A percentile compares a stretch with the other conserved stretches of the same genome.
These are phyloP conservation scores for Morelia viridis DNA, from an alignment of 2,797 vertebrate species.

Conservation along the genomic window DNA sequence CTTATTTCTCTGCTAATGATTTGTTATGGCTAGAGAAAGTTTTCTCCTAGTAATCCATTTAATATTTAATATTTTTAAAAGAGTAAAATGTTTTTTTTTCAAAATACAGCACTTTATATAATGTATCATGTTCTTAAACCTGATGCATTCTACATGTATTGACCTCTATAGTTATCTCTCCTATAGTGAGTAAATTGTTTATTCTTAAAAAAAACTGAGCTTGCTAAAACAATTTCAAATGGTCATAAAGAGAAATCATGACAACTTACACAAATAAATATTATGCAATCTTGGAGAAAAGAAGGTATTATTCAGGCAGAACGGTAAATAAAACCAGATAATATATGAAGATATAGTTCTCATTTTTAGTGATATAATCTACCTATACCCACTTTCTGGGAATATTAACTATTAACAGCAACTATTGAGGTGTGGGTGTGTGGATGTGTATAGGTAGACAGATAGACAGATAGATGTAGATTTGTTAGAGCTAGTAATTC, in stretches of 20 bases:
- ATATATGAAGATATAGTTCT: neutral
- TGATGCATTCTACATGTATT: neutral
- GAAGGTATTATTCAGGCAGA: neutral
- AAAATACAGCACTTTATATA: conserved; percentile 15
- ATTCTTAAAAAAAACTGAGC: neutral
- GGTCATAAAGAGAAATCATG: neutral
- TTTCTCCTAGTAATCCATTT: conserved; percentile 27
- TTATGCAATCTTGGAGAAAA: neutral
- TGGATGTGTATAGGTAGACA: neutral
- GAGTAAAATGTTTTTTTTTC: conserved; percentile 5
- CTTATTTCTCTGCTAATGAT: neutral
- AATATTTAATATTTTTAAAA: conserved; percentile 12
- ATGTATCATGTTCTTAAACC: neutral
- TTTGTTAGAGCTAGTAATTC: neutral
- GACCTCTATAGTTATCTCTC: conserved; percentile 3
- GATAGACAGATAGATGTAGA: neutral
- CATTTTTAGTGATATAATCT: neutral
- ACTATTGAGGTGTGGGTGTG: neutral
- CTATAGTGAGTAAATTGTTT: neutral
- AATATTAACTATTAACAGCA: neutral
- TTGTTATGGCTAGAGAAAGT: neutral
- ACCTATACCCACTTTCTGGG: neutral
- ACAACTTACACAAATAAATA: neutral
- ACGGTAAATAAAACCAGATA: neutral
- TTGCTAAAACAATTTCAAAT: neutral